Evolutionary conservation across 1,140 invertebrate genomes (phyloP).

Genomic region (Carcinoscorpius rotundicauda): DNA sequence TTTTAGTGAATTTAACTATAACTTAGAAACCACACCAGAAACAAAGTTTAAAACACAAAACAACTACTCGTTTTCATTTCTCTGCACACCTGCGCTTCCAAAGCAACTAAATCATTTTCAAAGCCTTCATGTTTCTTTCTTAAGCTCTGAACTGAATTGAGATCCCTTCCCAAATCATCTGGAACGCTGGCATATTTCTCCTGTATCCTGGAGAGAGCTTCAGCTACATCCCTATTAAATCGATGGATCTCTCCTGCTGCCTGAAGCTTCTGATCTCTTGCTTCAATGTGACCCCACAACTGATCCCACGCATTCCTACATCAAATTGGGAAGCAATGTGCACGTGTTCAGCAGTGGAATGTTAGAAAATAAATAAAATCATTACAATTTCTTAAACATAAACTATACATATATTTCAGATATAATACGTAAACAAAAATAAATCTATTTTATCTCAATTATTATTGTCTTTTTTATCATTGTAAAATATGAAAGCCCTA

Average conservation of each 20-base stretch:
- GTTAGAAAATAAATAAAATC: too few relatives aligned
- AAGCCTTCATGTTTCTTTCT: conserved; percentile 83
- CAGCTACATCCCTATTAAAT: conserved; percentile 90
- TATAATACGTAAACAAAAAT: too few relatives aligned
- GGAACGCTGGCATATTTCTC: conserved; percentile 73
- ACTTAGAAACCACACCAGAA: too few relatives aligned
- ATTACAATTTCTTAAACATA: too few relatives aligned
- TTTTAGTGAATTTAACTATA: too few relatives aligned
- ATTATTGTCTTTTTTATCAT: too few relatives aligned
- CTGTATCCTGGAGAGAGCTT: conserved; percentile 77
- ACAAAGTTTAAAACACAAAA: too few relatives aligned
- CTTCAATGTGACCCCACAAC: conserved; percentile 68
- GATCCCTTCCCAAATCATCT: conserved; percentile 70
- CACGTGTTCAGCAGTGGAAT: too few relatives aligned
- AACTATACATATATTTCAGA: too few relatives aligned
- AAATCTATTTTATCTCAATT: too few relatives aligned
- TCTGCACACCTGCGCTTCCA: conserved; percentile 77
- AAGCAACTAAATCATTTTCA: conserved; percentile 84
- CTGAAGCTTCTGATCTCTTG: conserved; percentile 68
- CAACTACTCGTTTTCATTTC: too few relatives aligned
- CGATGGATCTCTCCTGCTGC: conserved; percentile 92
- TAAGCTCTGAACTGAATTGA: conserved; percentile 71
- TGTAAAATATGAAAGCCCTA: too few relatives aligned
- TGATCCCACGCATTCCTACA: conserved; percentile 72
- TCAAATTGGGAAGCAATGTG: not conserved